Conservation (phyloP, 35 echinoderm and acorn worm genomes). For the Holothuria glaberrima region DNA sequence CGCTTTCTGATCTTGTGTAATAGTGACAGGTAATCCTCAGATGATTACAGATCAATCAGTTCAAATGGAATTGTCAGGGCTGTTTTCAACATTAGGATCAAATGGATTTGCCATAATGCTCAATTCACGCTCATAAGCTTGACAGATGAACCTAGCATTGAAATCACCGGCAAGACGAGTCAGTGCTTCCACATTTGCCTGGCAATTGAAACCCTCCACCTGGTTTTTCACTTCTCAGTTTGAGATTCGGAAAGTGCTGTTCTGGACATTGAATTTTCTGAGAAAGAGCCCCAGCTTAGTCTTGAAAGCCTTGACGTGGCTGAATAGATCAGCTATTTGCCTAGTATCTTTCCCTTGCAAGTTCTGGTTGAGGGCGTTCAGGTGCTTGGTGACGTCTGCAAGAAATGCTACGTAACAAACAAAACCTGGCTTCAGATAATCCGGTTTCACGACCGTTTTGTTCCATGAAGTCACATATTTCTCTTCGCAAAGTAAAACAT, state of each 20-base stretch:
- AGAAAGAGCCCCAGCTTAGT: neutral
- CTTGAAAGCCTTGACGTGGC: neutral
- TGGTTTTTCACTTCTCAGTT: neutral
- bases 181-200: constrained; percentile 15
- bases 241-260: neutral
- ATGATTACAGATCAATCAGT: neutral
- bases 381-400: neutral
- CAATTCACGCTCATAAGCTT: neutral
- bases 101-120: constrained; percentile 11
- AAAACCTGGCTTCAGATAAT: neutral
- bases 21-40: neutral
- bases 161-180: constrained; percentile 4
- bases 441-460: too few species aligned
- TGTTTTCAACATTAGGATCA: constrained; percentile 10
- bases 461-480: too few species aligned
- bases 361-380: neutral
- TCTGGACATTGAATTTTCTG: neutral
- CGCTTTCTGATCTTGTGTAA: constrained; percentile 15
- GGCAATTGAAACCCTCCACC: constrained; percentile 6
- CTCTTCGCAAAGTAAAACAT: too few species aligned
- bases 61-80: neutral
- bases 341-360: constrained; percentile 16
- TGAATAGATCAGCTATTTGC: neutral
- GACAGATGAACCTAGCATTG: neutral
- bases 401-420: too few species aligned